Conservation (phyloP, 2,888 invertebrate genomes). For the Elysia crispata region DNA sequence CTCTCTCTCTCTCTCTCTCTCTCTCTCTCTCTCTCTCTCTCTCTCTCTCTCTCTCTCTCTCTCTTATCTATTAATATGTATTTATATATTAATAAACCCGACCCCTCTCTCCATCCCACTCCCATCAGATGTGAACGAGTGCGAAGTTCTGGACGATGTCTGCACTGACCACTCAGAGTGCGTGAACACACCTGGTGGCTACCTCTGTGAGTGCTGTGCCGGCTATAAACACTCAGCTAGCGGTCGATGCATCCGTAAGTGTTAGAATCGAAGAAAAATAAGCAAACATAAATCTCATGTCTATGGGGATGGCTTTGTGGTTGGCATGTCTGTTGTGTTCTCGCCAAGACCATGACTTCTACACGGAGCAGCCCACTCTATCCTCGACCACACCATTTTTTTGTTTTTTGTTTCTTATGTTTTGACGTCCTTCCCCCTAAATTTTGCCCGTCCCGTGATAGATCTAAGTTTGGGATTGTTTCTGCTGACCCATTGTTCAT, state of each 20-base stretch:
- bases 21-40: conserved; percentile 4
- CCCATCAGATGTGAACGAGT: conserved; percentile 66
- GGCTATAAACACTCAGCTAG: conserved; percentile 58
- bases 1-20: background rate
- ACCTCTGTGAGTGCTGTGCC: conserved; percentile 63
- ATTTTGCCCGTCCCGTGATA: too few species aligned
- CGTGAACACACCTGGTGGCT: conserved; percentile 62
- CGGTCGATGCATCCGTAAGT: conserved; percentile 50
- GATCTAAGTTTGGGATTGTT: too few species aligned
- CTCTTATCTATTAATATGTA: background rate
- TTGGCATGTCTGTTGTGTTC: too few species aligned
- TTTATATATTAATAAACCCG: background rate
- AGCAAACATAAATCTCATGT: too few species aligned
- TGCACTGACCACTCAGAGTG: conserved; percentile 65
- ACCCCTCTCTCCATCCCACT: background rate
- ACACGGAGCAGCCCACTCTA: too few species aligned
- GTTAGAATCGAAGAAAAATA: too few species aligned
- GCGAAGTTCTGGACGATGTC: conserved; percentile 50
- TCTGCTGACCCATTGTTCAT: too few species aligned
- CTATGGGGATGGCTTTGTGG: too few species aligned
- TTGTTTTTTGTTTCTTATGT: too few species aligned
- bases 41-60: background rate
- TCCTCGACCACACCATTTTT: too few species aligned
- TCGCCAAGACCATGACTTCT: too few species aligned
- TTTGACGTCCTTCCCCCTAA: too few species aligned